Base-by-base conservation (phyloP, 2,888 invertebrate species). In the Zaprionus obscuricornis region DNA sequence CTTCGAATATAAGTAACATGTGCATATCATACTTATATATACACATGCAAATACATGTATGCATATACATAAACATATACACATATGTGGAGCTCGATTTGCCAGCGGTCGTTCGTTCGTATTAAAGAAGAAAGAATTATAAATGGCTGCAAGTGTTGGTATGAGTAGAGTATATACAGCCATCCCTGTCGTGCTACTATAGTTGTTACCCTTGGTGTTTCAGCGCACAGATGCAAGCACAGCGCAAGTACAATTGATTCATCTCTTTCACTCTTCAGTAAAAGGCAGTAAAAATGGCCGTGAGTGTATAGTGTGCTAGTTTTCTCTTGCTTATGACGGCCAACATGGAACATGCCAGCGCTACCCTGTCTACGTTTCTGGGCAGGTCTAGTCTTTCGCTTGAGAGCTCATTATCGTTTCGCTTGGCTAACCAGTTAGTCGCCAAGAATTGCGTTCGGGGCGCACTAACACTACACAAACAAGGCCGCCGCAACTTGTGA, bases 351-450 rank as follows among this genome's bases (percentile, higher is more conserved):
- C 18, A 24, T 26, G 42, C 27, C 36, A 46, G 50, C 13, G 43
- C 49, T 54, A 56, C 74, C 83, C 81, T 76, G 74, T 74, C 70
- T 63, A 60, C 63, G 66, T 70, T 72, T 74, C 75, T 78, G 54
- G 46, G 68, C 68, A 49, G 59, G 66, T 51, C 59, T 59, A 51
- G 59, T 66, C 66, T 88, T 87, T 87, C 87, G 87, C 87, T 78
- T 87, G 87, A 87, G 87, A 87, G 88, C 87, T 87, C 88, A 87
- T 87, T 87, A 87, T 69, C 85, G 88, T 88, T 87, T 87, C 87
- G 87, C 87, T 88, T 87, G 81, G 87, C 87, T 87, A 84, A 84
- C 72, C 75, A 73, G 75, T 82, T 85, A 74, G 85, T 73, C 73
- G 73, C 67, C 57, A 47, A 63, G 60, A 67, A 68, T 71, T 75